Percentiles rank a stretch among this genome's conserved stretches.
phyloP scores from a whole-genome alignment of 2,888 invertebrate species.

The Eledona agricola region DNA sequence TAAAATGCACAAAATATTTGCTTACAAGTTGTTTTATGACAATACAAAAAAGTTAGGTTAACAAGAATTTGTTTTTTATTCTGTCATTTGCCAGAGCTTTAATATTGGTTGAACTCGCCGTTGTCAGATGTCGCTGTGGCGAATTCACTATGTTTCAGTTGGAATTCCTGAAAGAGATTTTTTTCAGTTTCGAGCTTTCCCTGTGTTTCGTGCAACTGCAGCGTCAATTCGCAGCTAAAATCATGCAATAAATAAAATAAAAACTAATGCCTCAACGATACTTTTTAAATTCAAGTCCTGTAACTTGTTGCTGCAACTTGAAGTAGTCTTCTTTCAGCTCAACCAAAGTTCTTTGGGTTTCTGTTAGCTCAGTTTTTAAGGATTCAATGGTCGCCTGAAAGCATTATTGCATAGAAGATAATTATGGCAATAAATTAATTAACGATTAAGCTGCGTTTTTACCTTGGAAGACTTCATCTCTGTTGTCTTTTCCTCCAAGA shows the following conservation, averaged over 20 bases:
- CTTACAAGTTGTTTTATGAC: slow-evolving; percentile 3
- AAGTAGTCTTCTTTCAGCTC: slow-evolving; percentile 47
- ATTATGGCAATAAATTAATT: slow-evolving; percentile 4
- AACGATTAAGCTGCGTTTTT: not conserved
- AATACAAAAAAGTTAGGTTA: slow-evolving; percentile 11
- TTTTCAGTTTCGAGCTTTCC: slow-evolving; percentile 51
- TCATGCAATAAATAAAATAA: not conserved
- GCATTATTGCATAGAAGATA: not conserved
- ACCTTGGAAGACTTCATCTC: slow-evolving; percentile 15
- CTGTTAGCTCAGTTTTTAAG: slow-evolving; percentile 44
- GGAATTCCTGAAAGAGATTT: slow-evolving; percentile 46
- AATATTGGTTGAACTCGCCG: slow-evolving; percentile 5
- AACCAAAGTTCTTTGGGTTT: slow-evolving; percentile 43
- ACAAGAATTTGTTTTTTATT: slow-evolving; percentile 5
- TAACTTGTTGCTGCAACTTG: slow-evolving; percentile 48
- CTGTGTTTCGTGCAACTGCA: slow-evolving; percentile 52
- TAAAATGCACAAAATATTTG: no score
- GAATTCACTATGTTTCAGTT: not conserved
- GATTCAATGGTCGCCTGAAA: slow-evolving; percentile 37
- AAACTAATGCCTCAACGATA: slow-evolving; percentile 25
- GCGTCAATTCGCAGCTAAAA: slow-evolving; percentile 51
- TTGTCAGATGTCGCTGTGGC: slow-evolving; percentile 3
- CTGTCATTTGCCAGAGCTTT: not conserved
- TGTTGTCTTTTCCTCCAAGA: slow-evolving; percentile 7
- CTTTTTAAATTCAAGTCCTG: slow-evolving; percentile 53